Base-by-base conservation (phyloP, 2,797 vertebrate genomes). In the Falco berigora region DNA sequence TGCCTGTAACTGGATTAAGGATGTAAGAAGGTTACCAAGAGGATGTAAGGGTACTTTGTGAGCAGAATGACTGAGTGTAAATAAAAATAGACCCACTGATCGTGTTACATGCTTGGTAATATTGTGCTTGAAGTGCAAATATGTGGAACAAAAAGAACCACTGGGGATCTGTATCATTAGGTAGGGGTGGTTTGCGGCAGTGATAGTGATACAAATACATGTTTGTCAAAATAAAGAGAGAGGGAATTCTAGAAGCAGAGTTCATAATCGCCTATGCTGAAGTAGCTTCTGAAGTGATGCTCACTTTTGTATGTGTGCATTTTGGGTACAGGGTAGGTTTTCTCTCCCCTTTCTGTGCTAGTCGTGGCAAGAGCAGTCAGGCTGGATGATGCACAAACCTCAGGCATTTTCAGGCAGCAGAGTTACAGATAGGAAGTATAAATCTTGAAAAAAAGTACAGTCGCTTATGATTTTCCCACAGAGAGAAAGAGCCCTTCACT, bases 361-460 rank as follows among this genome's bases (percentile, higher is more conserved):
- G 59, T 59, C 34, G 28, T 61, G 59, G 20, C 67, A 89, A 28
- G 55, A 69, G 59, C 2, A 1, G 44, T 5, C 12, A n/a, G 23
- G 24, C 17, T 75, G 19, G 34, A 42, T 56, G 55, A 24, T 82
- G 13, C 21, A 61, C 56, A 86, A 80, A 46, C 56, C 34, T 86
- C 18, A 23, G 47, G 27, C 30, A 42, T 74, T 83, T 94, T 66
- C 53, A 86, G 47, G 16, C 15, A 72, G 42, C 23, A 61, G 38
- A 66, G 38, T 46, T 83, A 82, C 20, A 76, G 50, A 66, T 4
- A 86, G 24, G 64, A 58, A 17, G 20, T 74, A 68, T 47, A 94
- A 92, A 77, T 85, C 58, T 80, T 68, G 46, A 86, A 49, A 94
- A 94, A 93, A 96, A 93, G 46, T 72, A 75, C 66, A 91, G 63